Conservation (phyloP, 2,113 vertebrate genomes). For the Pomatostomus ruficeps region DNA sequence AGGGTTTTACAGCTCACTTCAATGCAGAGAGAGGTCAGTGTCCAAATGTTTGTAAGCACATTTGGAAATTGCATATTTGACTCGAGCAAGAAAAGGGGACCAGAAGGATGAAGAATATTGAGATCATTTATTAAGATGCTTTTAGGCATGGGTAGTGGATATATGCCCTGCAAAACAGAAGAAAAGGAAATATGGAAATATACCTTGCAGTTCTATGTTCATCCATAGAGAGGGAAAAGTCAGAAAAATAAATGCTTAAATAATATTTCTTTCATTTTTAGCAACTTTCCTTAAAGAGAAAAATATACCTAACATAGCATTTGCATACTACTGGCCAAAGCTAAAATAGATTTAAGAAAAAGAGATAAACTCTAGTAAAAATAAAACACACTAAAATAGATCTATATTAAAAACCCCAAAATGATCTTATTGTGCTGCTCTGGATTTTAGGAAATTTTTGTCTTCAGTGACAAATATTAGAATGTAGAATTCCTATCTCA, state of each 20-base stretch:
- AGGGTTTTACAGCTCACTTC: background rate
- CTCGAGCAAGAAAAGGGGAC: background rate
- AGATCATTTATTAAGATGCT: background rate
- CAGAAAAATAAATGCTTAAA: background rate
- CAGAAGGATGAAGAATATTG: background rate
- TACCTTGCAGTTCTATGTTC: background rate
- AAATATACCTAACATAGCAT: background rate
- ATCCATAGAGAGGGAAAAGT: background rate
- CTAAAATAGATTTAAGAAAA: background rate
- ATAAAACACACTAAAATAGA: background rate
- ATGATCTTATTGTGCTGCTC: background rate
- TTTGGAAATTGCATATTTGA: background rate
- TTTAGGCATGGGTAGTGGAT: background rate
- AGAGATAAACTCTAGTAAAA: background rate
- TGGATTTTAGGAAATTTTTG: background rate
- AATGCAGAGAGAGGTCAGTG: background rate
- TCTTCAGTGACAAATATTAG: background rate
- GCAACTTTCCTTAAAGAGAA: background rate
- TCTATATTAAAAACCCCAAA: rapidly evolving
- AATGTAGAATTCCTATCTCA: background rate
- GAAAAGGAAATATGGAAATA: background rate
- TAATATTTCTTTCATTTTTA: background rate
- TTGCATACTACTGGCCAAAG: background rate
- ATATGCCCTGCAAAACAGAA: background rate
- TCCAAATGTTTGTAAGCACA: background rate